phyloP scores from a whole-genome alignment of 2,797 vertebrate genomes.

The Streptopelia turtur region DNA sequence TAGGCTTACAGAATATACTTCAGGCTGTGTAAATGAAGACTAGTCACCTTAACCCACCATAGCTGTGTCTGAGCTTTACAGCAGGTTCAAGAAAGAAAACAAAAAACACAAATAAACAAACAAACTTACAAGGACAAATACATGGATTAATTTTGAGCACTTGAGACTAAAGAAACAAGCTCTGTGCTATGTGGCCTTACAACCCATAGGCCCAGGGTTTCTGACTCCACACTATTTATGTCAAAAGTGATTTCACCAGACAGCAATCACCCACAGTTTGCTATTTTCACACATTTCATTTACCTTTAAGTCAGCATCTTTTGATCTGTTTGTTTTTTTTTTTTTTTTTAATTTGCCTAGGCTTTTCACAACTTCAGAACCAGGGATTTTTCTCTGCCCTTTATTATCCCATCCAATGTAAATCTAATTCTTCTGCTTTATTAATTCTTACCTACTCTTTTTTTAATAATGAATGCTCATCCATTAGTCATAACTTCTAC shows the following conservation, averaged over 20 bases:
- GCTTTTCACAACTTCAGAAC: background rate
- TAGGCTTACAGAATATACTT: background rate
- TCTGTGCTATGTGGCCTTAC: background rate
- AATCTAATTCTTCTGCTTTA: background rate
- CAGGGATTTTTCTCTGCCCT: background rate
- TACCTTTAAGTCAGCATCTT: background rate
- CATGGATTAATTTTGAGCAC: background rate
- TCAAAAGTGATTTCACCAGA: background rate
- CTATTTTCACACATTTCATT: background rate
- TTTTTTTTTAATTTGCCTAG: background rate
- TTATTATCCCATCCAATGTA: background rate
- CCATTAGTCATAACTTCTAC: background rate
- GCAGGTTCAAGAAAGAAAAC: background rate
- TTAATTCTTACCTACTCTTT: background rate
- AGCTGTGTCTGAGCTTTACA: background rate
- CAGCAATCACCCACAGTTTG: background rate
- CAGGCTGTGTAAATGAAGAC: background rate
- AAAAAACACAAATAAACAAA: background rate
- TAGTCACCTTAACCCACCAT: background rate
- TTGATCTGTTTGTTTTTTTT: background rate
- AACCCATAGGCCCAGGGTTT: fast-evolving
- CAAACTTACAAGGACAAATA: background rate
- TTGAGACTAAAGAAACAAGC: background rate
- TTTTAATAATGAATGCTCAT: background rate
- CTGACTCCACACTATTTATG: fast-evolving